Evolutionary conservation across 64 coral and sea anemone species (phyloP).

Genomic region (Cladopsammia gracilis): DNA sequence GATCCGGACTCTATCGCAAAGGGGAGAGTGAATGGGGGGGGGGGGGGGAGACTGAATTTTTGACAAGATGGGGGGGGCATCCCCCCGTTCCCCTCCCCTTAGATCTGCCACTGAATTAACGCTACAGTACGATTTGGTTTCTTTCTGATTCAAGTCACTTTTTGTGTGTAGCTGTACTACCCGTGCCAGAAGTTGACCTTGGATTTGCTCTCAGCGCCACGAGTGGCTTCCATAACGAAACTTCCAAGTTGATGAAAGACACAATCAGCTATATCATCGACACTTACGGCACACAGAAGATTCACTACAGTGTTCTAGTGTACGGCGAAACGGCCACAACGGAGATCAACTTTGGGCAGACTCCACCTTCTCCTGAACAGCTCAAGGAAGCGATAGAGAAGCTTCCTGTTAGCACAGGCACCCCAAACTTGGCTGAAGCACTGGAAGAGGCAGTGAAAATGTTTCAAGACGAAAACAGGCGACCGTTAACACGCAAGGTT

Average conservation of each 20-base stretch:
- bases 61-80: too few relatives aligned
- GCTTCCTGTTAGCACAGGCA: conserved; percentile 44
- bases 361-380: conserved; percentile 15
- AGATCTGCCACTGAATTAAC: too few relatives aligned
- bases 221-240: conserved; percentile 39
- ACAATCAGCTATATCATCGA: conserved; percentile 75
- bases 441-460: conserved; percentile 43
- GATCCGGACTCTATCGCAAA: too few relatives aligned
- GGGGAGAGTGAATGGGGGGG: too few relatives aligned
- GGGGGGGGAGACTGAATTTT: too few relatives aligned
- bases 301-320: conserved; percentile 85
- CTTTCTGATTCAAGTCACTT: neutral
- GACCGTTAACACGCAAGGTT: conserved; percentile 31
- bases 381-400: conserved; percentile 57
- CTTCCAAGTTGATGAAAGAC: conserved; percentile 76
- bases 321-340: conserved; percentile 68
- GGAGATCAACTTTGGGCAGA: conserved; percentile 68
- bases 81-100: too few relatives aligned
- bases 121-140: too few relatives aligned
- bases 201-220: conserved; percentile 75
- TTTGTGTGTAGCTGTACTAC: neutral
- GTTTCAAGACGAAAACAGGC: conserved; percentile 39
- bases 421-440: conserved; percentile 32
- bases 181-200: conserved; percentile 63
- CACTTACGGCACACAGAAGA: conserved; percentile 68